phyloP scores from a whole-genome alignment of 1,140 invertebrate genomes.

The Tetragnatha versicolor region DNA sequence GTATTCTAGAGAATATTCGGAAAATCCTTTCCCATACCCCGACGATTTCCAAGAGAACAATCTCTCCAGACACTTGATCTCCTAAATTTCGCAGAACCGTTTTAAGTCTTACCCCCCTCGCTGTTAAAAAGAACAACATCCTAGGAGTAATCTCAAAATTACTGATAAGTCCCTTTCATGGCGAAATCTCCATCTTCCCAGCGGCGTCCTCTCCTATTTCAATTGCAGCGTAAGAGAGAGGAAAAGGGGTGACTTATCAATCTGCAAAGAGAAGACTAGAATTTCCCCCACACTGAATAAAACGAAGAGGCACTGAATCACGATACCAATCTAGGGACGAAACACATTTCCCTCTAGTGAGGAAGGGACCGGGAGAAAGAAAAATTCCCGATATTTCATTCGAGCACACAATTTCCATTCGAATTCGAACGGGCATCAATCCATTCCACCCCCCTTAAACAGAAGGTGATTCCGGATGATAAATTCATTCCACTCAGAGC shows the following conservation, averaged over 20 bases:
- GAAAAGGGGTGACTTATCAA: not conserved
- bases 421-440: constrained; percentile 42
- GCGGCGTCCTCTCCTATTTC: too few species aligned
- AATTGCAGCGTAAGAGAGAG: too few species aligned
- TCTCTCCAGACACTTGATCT: too few species aligned
- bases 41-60: too few species aligned
- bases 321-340: constrained; percentile 13
- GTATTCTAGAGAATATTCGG: too few species aligned
- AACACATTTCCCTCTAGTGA: constrained; percentile 25
- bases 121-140: too few species aligned
- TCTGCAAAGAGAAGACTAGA: not conserved
- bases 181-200: too few species aligned
- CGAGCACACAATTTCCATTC: constrained; percentile 49
- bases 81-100: too few species aligned
- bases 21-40: too few species aligned
- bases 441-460: constrained; percentile 20
- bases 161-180: too few species aligned
- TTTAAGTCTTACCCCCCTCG: too few species aligned
- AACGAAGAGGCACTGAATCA: constrained; percentile 29
- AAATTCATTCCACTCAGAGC: constrained; percentile 22
- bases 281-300: not conserved
- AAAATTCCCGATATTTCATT: constrained; percentile 48
- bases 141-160: too few species aligned
- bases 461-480: constrained; percentile 40
- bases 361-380: not conserved